Evolutionary conservation across 2,797 vertebrate genomes (phyloP).

Genomic region (Dipus sagitta): DNA sequence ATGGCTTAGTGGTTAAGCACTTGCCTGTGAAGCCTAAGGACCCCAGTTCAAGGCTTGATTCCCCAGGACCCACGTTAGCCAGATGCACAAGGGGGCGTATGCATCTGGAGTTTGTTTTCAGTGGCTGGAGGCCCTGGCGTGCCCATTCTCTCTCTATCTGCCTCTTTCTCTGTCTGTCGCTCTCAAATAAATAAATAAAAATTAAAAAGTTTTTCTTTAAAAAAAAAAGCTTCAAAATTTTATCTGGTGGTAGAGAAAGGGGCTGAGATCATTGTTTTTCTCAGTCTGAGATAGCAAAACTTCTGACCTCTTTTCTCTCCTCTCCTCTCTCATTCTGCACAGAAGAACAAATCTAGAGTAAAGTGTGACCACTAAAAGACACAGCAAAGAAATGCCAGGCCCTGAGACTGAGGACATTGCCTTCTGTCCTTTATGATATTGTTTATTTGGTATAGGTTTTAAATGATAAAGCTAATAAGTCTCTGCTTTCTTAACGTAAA

Average conservation of each 20-base stretch:
- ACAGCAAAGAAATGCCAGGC: constrained; percentile 1
- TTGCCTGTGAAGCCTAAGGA: too few species aligned
- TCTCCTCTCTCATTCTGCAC: constrained; percentile 62
- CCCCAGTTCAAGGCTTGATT: too few species aligned
- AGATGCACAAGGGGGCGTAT: too few species aligned
- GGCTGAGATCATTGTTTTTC: neutral
- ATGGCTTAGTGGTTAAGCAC: too few species aligned
- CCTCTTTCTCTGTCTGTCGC: too few species aligned
- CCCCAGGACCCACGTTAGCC: too few species aligned
- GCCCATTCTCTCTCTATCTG: too few species aligned
- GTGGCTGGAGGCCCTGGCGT: too few species aligned
- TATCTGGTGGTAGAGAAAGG: neutral
- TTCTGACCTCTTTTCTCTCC: constrained; percentile 35
- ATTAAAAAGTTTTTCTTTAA: too few species aligned
- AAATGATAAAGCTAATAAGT: constrained; percentile 34
- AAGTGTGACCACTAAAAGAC: neutral
- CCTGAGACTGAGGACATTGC: constrained; percentile 19
- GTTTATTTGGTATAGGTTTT: constrained; percentile 30
- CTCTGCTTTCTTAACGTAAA: constrained; percentile 57
- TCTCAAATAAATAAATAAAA: too few species aligned
- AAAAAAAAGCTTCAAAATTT: neutral
- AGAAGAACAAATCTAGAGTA: constrained; percentile 58
- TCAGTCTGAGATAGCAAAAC: neutral
- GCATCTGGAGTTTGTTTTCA: too few species aligned
- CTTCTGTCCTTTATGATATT: constrained; percentile 58